phyloP scores from a whole-genome alignment of 2,888 invertebrate genomes.

The Oscheius sp. region DNA sequence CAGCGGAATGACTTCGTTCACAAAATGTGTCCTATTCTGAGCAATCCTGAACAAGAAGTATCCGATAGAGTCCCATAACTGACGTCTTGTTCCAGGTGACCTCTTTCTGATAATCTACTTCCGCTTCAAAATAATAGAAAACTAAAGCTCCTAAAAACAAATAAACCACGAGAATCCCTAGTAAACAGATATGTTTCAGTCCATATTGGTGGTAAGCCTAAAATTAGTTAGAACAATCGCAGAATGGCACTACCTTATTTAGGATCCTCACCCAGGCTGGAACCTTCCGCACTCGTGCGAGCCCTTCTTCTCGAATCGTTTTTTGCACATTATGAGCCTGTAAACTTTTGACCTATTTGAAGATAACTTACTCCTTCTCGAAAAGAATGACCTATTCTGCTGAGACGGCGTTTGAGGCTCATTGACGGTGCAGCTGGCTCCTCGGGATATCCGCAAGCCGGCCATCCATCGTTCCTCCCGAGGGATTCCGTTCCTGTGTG shows the following conservation, averaged over 20 bases:
- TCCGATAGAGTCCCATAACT: background rate
- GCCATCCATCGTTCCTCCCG: slow-evolving; percentile 33
- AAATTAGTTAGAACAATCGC: background rate
- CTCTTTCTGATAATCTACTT: slow-evolving; percentile 55
- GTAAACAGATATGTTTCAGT: slow-evolving; percentile 60
- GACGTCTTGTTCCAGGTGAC: slow-evolving; percentile 47
- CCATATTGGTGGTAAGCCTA: slow-evolving; percentile 66
- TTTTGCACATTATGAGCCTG: slow-evolving; percentile 23
- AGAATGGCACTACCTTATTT: slow-evolving; percentile 39
- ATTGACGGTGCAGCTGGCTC: slow-evolving; percentile 29
- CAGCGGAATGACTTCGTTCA: slow-evolving; percentile 56
- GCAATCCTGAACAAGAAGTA: slow-evolving; percentile 37
- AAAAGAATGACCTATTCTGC: slow-evolving; percentile 28
- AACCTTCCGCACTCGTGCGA: slow-evolving; percentile 44
- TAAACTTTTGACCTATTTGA: background rate
- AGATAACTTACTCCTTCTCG: slow-evolving; percentile 14
- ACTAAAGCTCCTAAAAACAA: slow-evolving; percentile 63
- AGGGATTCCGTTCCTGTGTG: slow-evolving; percentile 5
- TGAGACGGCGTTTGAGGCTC: slow-evolving; percentile 34
- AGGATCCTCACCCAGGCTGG: slow-evolving; percentile 60
- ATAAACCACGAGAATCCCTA: slow-evolving; percentile 57
- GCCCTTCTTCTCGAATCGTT: slow-evolving; percentile 23
- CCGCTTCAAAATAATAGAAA: slow-evolving; percentile 62
- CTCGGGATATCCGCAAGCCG: slow-evolving; percentile 29
- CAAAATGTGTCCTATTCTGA: slow-evolving; percentile 58